A percentile compares a stretch with the other conserved stretches of the same genome.
phyloP scores from a whole-genome alignment of 2,888 invertebrate genomes.

The Anoncus sp. region DNA sequence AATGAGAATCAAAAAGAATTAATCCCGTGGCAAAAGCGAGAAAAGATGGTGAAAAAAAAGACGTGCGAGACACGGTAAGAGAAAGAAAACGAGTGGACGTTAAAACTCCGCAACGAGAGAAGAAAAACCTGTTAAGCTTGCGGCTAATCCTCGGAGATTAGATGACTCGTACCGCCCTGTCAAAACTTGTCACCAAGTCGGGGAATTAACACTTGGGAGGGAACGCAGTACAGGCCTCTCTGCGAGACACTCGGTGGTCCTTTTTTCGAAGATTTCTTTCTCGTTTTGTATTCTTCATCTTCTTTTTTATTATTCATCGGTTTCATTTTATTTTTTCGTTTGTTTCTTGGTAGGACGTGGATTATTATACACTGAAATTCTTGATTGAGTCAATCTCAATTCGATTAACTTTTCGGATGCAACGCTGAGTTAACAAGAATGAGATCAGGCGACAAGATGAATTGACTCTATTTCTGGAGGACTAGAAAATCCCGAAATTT shows the following conservation, averaged over 20 bases:
- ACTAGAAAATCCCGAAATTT: too few species aligned
- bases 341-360: too few species aligned
- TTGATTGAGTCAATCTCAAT: too few species aligned
- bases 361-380: too few species aligned
- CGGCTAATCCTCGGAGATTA: slow-evolving; percentile 77
- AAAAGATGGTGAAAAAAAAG: slow-evolving; percentile 15
- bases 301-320: background rate
- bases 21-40: slow-evolving; percentile 44
- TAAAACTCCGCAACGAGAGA: slow-evolving; percentile 19
- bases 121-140: slow-evolving; percentile 73
- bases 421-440: too few species aligned
- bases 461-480: too few species aligned
- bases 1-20: slow-evolving; percentile 42
- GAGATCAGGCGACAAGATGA: too few species aligned
- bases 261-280: slow-evolving; percentile 20
- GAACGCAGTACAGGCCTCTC: background rate
- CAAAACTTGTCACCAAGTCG: slow-evolving; percentile 80
- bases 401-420: too few species aligned
- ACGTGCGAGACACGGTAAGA: slow-evolving; percentile 41
- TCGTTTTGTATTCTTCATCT: slow-evolving; percentile 4
- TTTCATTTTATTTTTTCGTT: background rate
- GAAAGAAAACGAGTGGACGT: slow-evolving; percentile 42
- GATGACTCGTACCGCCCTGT: slow-evolving; percentile 75
- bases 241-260: background rate
- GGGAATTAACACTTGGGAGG: slow-evolving; percentile 52